A percentile compares a stretch with the other conserved stretches of the same genome.
phyloP scores from a whole-genome alignment of 2,888 invertebrate genomes.

The Eupithecia pulchellata region DNA sequence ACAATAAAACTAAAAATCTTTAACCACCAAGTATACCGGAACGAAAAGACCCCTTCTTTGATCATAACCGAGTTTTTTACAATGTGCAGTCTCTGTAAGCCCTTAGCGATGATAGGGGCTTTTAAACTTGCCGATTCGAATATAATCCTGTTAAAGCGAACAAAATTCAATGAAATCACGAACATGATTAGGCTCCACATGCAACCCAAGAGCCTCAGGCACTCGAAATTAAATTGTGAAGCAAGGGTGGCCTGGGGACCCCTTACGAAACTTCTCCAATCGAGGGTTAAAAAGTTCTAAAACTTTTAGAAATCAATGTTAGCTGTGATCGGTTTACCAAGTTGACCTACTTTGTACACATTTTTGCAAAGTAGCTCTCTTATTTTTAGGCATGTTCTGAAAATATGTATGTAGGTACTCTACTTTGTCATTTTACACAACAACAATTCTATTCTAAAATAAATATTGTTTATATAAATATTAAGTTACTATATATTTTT shows the following conservation, averaged over 20 bases:
- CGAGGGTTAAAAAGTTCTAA: constrained; percentile 24
- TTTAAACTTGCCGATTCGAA: constrained; percentile 28
- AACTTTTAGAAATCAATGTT: constrained; percentile 27
- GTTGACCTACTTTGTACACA: constrained; percentile 12
- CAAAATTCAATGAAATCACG: constrained; percentile 39
- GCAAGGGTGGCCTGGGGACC: constrained; percentile 30
- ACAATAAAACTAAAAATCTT: background rate
- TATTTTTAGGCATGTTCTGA: background rate
- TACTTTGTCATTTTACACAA: too few species aligned
- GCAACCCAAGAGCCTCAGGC: constrained; percentile 32
- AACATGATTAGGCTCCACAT: constrained; percentile 37
- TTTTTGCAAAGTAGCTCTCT: background rate
- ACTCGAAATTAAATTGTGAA: constrained; percentile 35
- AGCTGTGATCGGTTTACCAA: constrained; percentile 11
- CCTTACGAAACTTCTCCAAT: constrained; percentile 26
- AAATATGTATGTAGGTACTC: background rate
- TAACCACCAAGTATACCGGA: background rate
- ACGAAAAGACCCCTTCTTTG: too few species aligned
- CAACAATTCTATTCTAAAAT: too few species aligned
- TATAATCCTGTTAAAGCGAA: constrained; percentile 37
- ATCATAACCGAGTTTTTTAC: too few species aligned
- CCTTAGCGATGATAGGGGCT: constrained; percentile 18
- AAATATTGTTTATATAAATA: too few species aligned
- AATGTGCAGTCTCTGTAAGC: constrained; percentile 13
- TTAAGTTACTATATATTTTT: too few species aligned